Base-by-base conservation (phyloP, 2,113 vertebrate species). In the Gobiocypris rarus region DNA sequence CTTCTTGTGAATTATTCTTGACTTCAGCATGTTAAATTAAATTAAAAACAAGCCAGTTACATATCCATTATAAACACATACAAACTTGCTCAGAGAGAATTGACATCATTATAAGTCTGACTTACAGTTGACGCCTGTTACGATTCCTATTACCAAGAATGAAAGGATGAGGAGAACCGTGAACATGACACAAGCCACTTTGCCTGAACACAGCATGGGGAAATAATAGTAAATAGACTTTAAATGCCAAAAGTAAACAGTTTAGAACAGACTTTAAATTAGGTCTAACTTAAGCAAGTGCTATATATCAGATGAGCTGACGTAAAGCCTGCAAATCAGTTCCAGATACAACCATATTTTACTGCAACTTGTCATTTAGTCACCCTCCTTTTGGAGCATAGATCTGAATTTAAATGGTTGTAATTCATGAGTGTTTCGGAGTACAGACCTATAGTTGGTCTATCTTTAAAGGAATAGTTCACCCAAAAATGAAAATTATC, bases 101-200 rank as follows among this genome's bases (percentile, higher is more conserved):
- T 45, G 10, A 71, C 22, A 17, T 48, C 24, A 43, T n/a, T n/a
- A n/a, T 65, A 31, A 22, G 17, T 80, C n/a, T 19, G 15, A 80
- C 77, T 80, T 65, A 80, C 77, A 65, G 9, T 80, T 80, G 41
- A 80, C 41, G 28, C 59, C 77, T 8, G 77, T 80, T 80, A 80
- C 77, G 24, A 80, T 80, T 80, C 77, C 77, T 80, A 80, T 80
- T 50, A 80, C 59, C 41, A 80, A 65, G 41, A 80, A 80, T 13
- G 77, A 80, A 26, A 80, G n/a, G 2, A 80, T 24, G 14, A 80
- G 59, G 26, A 80, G 77, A 65, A 80, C 41, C 9, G 26, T 26
- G 41, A 80, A 80, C 77, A 80, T 80, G 59, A 24, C 24, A 80
- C 77, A 80, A 50, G 77, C 77, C 77, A 80, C 58, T 80, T 65